Base-by-base conservation (phyloP, 2,888 invertebrate species). In the Malachius bipustulatus region DNA sequence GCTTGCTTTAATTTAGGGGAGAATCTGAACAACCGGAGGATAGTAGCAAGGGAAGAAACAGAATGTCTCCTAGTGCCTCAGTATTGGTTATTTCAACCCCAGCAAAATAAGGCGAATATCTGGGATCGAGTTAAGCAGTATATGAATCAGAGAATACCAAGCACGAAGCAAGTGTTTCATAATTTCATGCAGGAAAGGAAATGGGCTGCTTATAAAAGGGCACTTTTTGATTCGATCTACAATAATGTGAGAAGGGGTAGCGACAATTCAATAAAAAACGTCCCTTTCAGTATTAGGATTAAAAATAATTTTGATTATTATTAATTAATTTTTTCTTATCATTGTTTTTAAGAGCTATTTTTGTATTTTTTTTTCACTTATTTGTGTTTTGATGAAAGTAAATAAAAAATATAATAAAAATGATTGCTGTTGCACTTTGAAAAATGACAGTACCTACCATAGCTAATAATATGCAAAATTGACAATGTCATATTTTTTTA, bases 1-100 rank as follows among this genome's bases (percentile, higher is more conserved):
- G 70, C 73, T 1, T 74, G 73, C 43, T 82, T 82, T 46, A 78
- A 79, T 3, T 64, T 82, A 27, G 81, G 82, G 0, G 82, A 82
- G 55, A 67, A 70, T 39, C 44, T 59, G 37, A 60, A 69, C 2
- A 71, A 77, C 52, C 69, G 82, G 9, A 67, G 77, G 3, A 71
- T 83, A 15, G 66, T 82, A 32, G 76, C 82, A 0, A 53, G 70
- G 26, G 14, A 4, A 4, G 6, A n/a, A 6, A 73, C 77, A 3
- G 69, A 70, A 45, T 82, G 81, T 47, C 64, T 83, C 50, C 58
- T 78, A 19, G 56, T 82, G 37, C 83, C 83, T 0, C 69, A 72
- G 42, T 75, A 75, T 49, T 82, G 78, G 73, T 60, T 83, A 10
- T 19, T 19, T 19, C 73, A 76, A 45, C n/a, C n/a, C n/a, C n/a